Evolutionary conservation across 2,797 vertebrate species (phyloP).

Genomic region (Glyptemys insculpta): DNA sequence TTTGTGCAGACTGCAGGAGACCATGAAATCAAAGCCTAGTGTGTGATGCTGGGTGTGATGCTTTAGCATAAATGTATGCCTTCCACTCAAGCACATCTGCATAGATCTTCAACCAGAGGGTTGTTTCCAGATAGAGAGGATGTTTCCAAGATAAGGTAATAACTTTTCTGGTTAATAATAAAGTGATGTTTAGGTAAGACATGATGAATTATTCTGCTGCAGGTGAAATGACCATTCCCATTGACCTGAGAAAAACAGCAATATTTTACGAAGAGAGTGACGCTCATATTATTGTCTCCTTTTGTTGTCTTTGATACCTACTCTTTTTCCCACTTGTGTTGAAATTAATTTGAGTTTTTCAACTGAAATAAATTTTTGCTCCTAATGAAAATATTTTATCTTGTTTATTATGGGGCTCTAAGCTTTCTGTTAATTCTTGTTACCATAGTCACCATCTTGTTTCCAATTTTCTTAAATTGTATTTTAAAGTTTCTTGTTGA

Average conservation of each 20-base stretch:
- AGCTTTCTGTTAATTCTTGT: not conserved
- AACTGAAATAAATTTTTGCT: not conserved
- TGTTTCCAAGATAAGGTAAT: conserved; percentile 65
- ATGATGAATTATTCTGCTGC: conserved; percentile 42
- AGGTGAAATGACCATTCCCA: conserved; percentile 45
- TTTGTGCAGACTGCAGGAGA: conserved; percentile 64
- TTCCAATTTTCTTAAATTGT: not conserved
- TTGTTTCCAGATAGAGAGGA: conserved; percentile 58
- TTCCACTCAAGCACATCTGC: conserved; percentile 59
- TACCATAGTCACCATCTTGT: not conserved
- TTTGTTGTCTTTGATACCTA: not conserved
- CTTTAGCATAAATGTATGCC: conserved; percentile 53
- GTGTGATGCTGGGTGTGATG: conserved; percentile 32
- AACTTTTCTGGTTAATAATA: conserved; percentile 64
- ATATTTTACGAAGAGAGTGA: conserved; percentile 39
- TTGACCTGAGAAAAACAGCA: conserved; percentile 1
- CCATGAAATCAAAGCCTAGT: conserved; percentile 70
- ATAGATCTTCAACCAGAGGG: conserved; percentile 49
- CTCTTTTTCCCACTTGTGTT: not conserved
- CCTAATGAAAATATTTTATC: not conserved
- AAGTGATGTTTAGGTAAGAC: conserved; percentile 36
- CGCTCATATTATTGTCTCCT: not conserved
- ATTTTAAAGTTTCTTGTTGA: not conserved
- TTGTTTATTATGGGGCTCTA: not conserved
- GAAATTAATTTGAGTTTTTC: not conserved